Base-by-base conservation (phyloP, 2,797 vertebrate species). In the Thaleichthys pacificus region DNA sequence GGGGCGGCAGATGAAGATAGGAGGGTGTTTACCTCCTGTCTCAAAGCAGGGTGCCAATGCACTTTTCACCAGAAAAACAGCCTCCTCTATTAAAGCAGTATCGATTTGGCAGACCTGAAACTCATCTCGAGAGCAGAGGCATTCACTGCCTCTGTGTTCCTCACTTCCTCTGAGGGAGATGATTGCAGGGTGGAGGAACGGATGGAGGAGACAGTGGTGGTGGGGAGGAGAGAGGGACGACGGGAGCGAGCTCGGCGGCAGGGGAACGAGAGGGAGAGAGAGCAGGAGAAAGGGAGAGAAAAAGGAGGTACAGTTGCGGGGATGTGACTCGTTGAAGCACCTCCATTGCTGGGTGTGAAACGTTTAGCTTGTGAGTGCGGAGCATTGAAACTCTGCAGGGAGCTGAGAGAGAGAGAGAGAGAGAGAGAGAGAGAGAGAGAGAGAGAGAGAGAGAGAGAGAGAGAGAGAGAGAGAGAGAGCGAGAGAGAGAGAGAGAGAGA, bases 321-420 rank as follows among this genome's bases (percentile, higher is more conserved):
- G 63, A 64, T 9, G n/a, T 47, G 30, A 35, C 28, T 64, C 35
- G 42, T 22, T 22, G 60, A 19, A 82, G 67, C 73, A 76, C 81
- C 78, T 69, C 71, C 61, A 74, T 64, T 78, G 61, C 67, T 77
- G 73, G 22, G 67, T 69, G 81, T 77, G 75, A 72, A 78, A 81
- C 63, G 82, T 64, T 71, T 61, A 76, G 80, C 76, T 60, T 64
- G 69, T 65, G 32, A 32, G 73, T 70, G 78, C 54, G 68, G 78
- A 75, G 75, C 78, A 72, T 47, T 54, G 79, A 15, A 4, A 75
- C 79, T 77, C 77, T 17, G 12, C 1, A 49, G 77, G 72, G 75
- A 76, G 74, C 66, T 38, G 62, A 66, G 68, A 49, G 72, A 32
- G 32, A 32, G 4, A 32, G 32, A 32, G 32, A 32, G 32, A 32